Evolutionary conservation across 2,797 vertebrate species (phyloP), one percentile per base, ranked within the genome.

Genomic region (Adelosebastes latens): DNA sequence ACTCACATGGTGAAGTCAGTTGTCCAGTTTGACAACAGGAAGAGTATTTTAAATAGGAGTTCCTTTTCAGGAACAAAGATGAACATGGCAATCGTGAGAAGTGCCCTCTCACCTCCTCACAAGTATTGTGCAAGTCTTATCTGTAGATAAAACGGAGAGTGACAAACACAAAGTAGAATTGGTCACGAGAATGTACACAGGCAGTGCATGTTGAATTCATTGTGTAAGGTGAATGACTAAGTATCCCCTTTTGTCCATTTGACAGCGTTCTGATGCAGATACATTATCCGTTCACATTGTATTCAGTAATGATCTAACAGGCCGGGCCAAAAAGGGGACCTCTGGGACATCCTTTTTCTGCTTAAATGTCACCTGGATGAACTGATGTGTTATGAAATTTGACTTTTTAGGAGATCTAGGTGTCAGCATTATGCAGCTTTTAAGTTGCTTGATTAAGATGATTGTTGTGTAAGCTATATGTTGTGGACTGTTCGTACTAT

Each of bases 81-180:
- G 25, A 65, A 61, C 22, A 3, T 5, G 3, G 12, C 36, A 52
- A 1, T 46, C 2, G 2, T 22, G 52, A 52, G 18, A 80, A 58
- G 58, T 27, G 32, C 13, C 7, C 16, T 14, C n/a, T 25, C 20
- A 56, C 55, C 31, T 56, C 32, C 39, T 75, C 24, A 31, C 3
- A 24, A 67, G 31, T 8, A 12, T 66, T 84, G 31, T 62, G 46
- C 25, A 82, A 85, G 20, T 59, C 58, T 80, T 76, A 58, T 70
- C 69, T 69, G n/a, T 61, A 80, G 74, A 83, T 77, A 65, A 79
- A 72, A 65, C 2, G 8, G 11, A 46, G 42, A 24, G 20, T 70
- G 36, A 59, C n/a, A 32, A 80, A 61, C 66, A 22, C 6, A 8
- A 52, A 29, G 49, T 53, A 11, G 34, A 76, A 1, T n/a, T 39